phyloP scores from a whole-genome alignment of 1,140 invertebrate genomes.

The Neocloeon triangulifer region DNA sequence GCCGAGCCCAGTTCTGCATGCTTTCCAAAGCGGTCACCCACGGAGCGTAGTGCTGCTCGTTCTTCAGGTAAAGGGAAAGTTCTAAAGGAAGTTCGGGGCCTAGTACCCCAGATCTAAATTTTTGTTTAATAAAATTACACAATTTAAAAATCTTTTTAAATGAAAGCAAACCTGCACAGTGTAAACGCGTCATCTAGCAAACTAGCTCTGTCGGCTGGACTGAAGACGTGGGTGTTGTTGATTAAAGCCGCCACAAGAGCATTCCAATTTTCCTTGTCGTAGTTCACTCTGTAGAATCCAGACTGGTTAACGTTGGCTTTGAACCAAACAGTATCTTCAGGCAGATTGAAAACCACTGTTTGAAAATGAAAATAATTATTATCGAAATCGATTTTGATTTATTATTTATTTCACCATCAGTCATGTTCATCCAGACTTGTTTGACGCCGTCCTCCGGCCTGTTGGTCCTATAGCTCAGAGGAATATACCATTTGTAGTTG shows the following conservation, averaged over 20 bases:
- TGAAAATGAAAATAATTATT: constrained; percentile 11
- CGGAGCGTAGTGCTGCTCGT: constrained; percentile 48
- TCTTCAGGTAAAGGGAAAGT: constrained; percentile 40
- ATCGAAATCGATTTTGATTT: too few relatives aligned
- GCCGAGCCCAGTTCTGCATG: constrained; percentile 37
- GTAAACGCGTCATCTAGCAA: constrained; percentile 57
- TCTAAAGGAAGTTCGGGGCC: constrained; percentile 40
- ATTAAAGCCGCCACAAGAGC: constrained; percentile 41
- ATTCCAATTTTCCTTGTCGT: constrained; percentile 55
- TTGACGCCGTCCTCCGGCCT: constrained; percentile 17
- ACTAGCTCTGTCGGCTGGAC: constrained; percentile 44
- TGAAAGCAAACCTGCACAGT: constrained; percentile 30
- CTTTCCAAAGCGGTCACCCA: constrained; percentile 48
- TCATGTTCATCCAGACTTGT: constrained; percentile 50
- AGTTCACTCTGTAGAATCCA: constrained; percentile 71
- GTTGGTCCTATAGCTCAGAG: constrained; percentile 46
- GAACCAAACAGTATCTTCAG: constrained; percentile 42
- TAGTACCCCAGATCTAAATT: constrained; percentile 38
- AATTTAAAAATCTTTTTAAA: too few relatives aligned
- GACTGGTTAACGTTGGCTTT: constrained; percentile 71
- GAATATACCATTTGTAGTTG: constrained; percentile 51
- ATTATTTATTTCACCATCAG: too few relatives aligned
- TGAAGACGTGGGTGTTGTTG: constrained; percentile 40
- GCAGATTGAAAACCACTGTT: constrained; percentile 38
- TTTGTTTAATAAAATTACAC: not conserved